Base-by-base conservation (phyloP, 2,113 vertebrate species). In the Haemorhous mexicanus region DNA sequence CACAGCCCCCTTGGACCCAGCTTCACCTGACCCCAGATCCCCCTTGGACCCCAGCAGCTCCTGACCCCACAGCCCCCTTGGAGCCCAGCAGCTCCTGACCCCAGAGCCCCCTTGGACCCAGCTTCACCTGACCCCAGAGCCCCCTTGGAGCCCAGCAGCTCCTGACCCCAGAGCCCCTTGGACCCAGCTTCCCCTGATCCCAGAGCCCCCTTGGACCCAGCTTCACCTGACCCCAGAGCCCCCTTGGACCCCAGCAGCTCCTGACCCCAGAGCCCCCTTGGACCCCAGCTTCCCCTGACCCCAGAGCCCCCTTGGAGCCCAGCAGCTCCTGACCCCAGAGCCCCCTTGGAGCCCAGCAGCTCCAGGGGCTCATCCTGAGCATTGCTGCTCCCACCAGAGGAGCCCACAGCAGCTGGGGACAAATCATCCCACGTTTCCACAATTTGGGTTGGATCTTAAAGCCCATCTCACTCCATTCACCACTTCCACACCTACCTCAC, bases 31-130 rank as follows among this genome's bases (percentile, higher is more conserved):
- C 11, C 39, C 39, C 39, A 41, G 39, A 13, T 5, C 39, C 41
- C 11, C n/a, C 44, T 16, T 0, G 2, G 11, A 33, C 2, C 39
- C 33, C 50, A 52, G 26, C 46, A 4, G 4, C 10, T 10, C 43
- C 43, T 17, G 43, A 17, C 43, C 43, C 50, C 55, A 61, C 56
- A 78, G 61, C 46, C 52, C 39, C 39, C 39, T 39, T 39, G 39
- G 39, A 39, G 10, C 39, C 39, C 39, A 39, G 39, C 39, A 11
- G 5, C 39, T 11, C 39, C 39, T 39, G 39, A 39, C 10, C 39
- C 39, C 53, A 59, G 59, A 77, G 59, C 44, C 49, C 62, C 33
- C 43, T 22, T 0, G 2, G 15, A 33, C 39, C 32, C 41, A 41
- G 41, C 41, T 6, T 3, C 41, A 5, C 41, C 41, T 41, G 41